phyloP scores from a whole-genome alignment of 2,797 vertebrate genomes.

The Thunnus albacares region DNA sequence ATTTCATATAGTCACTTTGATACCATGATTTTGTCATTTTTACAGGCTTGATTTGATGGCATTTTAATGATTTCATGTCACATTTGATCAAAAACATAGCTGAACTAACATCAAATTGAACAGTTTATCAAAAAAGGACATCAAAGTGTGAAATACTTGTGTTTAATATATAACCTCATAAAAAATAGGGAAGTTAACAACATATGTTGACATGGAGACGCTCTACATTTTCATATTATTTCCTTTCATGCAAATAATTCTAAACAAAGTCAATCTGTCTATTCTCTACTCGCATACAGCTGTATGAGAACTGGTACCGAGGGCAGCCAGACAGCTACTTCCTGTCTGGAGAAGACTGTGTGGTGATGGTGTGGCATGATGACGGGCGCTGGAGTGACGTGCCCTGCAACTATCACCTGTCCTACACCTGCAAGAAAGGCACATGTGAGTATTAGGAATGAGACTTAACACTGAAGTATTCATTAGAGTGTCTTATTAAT shows the following conservation, averaged over 20 bases:
- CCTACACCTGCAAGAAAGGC: constrained; percentile 97
- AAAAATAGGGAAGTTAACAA: background rate
- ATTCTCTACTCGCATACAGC: constrained; percentile 74
- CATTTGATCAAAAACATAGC: no score
- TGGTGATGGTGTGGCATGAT: constrained; percentile 96
- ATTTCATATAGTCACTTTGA: no score
- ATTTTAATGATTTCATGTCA: no score
- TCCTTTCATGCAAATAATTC: background rate
- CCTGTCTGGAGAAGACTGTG: constrained; percentile 95
- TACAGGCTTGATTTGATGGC: no score
- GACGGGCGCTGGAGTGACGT: constrained; percentile 95
- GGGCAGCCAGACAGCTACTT: constrained; percentile 98
- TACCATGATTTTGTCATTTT: no score
- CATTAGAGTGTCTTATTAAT: background rate
- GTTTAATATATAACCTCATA: background rate
- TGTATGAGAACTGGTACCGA: constrained; percentile 96
- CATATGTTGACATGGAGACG: no score
- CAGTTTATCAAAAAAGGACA: no score
- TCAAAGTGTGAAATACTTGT: no score
- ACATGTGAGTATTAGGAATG: constrained; percentile 86
- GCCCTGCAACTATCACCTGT: constrained; percentile 96
- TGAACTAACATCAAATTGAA: no score
- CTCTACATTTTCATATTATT: background rate
- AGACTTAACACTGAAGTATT: background rate
- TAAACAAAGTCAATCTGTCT: background rate